Conservation (phyloP, 2,113 vertebrate species). For the Megaceryle maxima region DNA sequence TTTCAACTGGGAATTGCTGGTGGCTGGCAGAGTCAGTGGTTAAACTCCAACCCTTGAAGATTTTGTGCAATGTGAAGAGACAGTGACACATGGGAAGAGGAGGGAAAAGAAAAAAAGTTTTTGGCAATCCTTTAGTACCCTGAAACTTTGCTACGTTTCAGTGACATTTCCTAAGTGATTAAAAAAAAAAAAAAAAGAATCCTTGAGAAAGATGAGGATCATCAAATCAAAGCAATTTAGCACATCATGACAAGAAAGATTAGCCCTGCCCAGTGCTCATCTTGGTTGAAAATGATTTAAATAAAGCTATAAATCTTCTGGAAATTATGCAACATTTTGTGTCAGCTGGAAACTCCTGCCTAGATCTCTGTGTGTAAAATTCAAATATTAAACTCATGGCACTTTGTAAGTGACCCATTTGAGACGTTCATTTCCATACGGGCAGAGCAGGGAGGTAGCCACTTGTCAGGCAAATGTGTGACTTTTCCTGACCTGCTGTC, state of each 20-base stretch:
- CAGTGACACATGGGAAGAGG: background rate
- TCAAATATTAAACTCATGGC: background rate
- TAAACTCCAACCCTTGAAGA: background rate
- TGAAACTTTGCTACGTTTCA: constrained; percentile 36
- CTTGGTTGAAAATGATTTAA: constrained; percentile 74
- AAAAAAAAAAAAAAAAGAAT: constrained; percentile 17
- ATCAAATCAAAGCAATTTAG: constrained; percentile 75
- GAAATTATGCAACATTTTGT: constrained; percentile 66
- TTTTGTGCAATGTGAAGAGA: background rate
- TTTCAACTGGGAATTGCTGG: background rate
- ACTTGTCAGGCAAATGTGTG: background rate
- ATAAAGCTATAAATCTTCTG: constrained; percentile 74
- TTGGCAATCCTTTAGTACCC: background rate
- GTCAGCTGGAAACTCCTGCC: constrained; percentile 57
- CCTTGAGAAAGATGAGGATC: constrained; percentile 59
- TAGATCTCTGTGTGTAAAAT: constrained; percentile 19
- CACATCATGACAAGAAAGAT: constrained; percentile 73
- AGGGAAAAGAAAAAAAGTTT: background rate
- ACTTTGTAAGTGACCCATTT: constrained; percentile 23
- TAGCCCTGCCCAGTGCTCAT: constrained; percentile 71
- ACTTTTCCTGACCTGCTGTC: background rate
- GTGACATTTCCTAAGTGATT: constrained; percentile 56
- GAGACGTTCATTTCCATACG: background rate
- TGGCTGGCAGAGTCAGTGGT: background rate
- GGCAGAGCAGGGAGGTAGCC: background rate